A percentile compares a stretch with the other conserved stretches of the same genome.
These are phyloP conservation scores for Aphelocoma coerulescens DNA, from an alignment of 2,113 vertebrate genomes.

Conservation along the genomic window DNA sequence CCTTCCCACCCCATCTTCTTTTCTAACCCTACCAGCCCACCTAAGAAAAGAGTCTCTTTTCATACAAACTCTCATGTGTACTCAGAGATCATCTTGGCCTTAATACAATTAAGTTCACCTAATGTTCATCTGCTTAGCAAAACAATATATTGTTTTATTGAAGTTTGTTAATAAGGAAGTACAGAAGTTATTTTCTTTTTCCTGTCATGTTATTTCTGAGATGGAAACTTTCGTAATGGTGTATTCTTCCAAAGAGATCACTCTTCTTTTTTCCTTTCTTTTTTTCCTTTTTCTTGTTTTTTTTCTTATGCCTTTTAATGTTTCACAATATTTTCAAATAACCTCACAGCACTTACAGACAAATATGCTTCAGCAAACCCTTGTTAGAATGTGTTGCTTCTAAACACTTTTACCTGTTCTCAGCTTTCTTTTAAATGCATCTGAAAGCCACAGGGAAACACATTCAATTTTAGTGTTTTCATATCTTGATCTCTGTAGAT, in stretches of 20 bases:
- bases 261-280: background rate
- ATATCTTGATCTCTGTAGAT: background rate
- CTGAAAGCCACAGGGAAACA: background rate
- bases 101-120: background rate
- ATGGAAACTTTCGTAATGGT: background rate
- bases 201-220: background rate
- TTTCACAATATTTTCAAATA: background rate
- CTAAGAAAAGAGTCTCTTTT: background rate
- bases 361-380: background rate
- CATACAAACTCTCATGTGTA: background rate
- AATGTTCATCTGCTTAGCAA: background rate
- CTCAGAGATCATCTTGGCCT: background rate
- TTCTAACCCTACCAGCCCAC: background rate
- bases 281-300: background rate
- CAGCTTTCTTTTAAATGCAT: background rate
- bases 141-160: background rate
- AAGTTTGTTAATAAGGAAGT: background rate
- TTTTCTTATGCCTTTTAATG: background rate
- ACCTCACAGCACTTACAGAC: background rate
- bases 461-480: background rate
- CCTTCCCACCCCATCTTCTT: background rate
- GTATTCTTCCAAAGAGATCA: background rate
- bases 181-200: background rate
- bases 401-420: background rate
- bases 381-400: constrained; percentile 19